phyloP scores from a whole-genome alignment of 2,888 invertebrate genomes.

The Cephus runcator region DNA sequence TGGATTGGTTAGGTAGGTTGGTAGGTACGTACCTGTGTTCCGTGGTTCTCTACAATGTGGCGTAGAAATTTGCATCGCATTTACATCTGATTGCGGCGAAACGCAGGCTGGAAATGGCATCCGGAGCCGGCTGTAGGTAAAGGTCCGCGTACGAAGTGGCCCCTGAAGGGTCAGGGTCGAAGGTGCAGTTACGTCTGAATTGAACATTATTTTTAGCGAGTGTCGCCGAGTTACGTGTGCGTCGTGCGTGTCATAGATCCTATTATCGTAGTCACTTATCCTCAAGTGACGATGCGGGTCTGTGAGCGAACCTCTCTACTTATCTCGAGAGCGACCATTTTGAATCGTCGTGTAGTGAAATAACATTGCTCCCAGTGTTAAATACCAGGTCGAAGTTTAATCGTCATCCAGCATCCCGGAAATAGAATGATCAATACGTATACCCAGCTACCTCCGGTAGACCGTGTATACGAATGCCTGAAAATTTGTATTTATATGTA shows the following conservation, averaged over 20 bases:
- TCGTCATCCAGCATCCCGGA: background rate
- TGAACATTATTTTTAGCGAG: slow-evolving; percentile 52
- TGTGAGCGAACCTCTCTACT: background rate
- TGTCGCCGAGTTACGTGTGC: slow-evolving; percentile 33
- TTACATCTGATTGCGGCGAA: slow-evolving; percentile 54
- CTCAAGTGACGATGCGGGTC: slow-evolving; percentile 43
- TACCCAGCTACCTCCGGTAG: too few relatives aligned
- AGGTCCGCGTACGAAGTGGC: background rate
- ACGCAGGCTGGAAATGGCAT: slow-evolving; percentile 43
- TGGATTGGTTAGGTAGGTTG: background rate
- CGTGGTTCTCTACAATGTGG: slow-evolving; percentile 1
- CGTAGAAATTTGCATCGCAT: slow-evolving; percentile 55
- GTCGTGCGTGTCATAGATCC: slow-evolving; percentile 44
- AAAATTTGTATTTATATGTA: background rate
- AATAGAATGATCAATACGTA: background rate
- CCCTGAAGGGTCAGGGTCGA: slow-evolving; percentile 44
- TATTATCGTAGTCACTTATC: slow-evolving; percentile 53
- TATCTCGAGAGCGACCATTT: background rate
- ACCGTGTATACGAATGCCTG: background rate
- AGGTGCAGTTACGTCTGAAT: slow-evolving; percentile 47
- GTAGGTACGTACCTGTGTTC: slow-evolving; percentile 1
- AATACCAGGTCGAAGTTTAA: background rate
- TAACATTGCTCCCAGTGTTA: background rate
- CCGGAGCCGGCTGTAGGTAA: slow-evolving; percentile 13
- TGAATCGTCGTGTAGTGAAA: background rate